phyloP scores from a whole-genome alignment of 2,888 invertebrate genomes.

The Trissonchulus sp. region DNA sequence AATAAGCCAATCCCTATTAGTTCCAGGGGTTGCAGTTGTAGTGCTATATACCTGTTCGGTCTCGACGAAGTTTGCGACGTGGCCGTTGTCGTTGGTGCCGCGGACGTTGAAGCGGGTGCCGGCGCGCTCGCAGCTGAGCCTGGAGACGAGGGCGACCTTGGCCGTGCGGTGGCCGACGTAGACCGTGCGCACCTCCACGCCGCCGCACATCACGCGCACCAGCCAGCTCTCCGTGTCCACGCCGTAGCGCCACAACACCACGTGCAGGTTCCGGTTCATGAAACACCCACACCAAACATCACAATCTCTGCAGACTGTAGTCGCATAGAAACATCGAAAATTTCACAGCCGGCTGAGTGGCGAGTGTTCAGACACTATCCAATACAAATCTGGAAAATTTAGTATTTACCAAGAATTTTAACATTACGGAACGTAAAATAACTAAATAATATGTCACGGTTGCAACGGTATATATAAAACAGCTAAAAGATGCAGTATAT shows the following conservation, averaged over 20 bases:
- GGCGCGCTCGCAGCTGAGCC: constrained; percentile 92
- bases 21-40: no score
- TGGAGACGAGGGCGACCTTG: constrained; percentile 84
- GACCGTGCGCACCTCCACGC: constrained; percentile 93
- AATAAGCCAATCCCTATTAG: no score
- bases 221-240: constrained; percentile 86
- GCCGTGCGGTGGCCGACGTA: constrained; percentile 93
- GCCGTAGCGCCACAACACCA: constrained; percentile 82
- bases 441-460: no score
- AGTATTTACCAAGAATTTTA: no score
- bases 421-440: no score
- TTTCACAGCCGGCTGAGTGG: constrained; percentile 18
- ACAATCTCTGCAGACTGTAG: no score
- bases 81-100: constrained; percentile 97
- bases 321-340: not conserved
- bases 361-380: no score
- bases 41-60: constrained; percentile 99
- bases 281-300: constrained; percentile 29
- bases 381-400: no score
- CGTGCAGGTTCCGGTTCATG: constrained; percentile 87
- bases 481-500: no score
- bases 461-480: no score
- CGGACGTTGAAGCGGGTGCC: constrained; percentile 96
- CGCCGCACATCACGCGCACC: constrained; percentile 90
- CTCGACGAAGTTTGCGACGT: constrained; percentile 99